Base-by-base conservation (phyloP, 2,113 vertebrate species). In the Malaclemys terrapin region DNA sequence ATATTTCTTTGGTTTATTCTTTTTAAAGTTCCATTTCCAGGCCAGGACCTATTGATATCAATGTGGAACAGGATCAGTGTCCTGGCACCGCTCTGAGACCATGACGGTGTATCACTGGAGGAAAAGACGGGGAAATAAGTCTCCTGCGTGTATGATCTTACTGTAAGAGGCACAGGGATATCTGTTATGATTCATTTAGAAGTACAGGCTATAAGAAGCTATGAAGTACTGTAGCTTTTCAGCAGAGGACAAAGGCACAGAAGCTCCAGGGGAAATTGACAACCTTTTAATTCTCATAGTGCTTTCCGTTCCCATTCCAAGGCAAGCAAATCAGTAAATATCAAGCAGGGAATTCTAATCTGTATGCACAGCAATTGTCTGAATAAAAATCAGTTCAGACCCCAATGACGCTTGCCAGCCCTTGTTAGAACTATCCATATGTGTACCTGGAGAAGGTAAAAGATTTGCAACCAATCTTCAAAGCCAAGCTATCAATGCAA, bases 351-450 rank as follows among this genome's bases (percentile, higher is more conserved):
- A 80, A 57, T 93, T 69, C 95, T 97, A 94, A 97, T 96, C 95
- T 96, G 91, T 96, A 97, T 97, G 94, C 91, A 91, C 87, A 93
- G 84, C 94, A 95, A 97, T 94, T 96, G 95, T 92, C 93, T 87
- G 94, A 97, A 96, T 97, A 93, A 96, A 95, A 97, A 97, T 96
- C 96, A 89, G 75, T 95, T 96, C 91, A 97, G 89, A 97, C 93
- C 94, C 88, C 84, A 79, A 85, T 95, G 96, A 95, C 95, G 94
- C 94, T 97, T 96, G 90, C 87, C 94, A 97, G 93, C 91, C 95
- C 95, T 92, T 92, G 90, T 97, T 96, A 96, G 76, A 79, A 81
- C 89, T 95, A 11, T 65, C 57, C 93, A 91, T 52, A 92, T 86
- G 80, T 89, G 92, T 93, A 88, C 53, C 91, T 89, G 84, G 85